phyloP scores from a whole-genome alignment of 2,113 vertebrate species.

The Hippocampus mohnikei region DNA sequence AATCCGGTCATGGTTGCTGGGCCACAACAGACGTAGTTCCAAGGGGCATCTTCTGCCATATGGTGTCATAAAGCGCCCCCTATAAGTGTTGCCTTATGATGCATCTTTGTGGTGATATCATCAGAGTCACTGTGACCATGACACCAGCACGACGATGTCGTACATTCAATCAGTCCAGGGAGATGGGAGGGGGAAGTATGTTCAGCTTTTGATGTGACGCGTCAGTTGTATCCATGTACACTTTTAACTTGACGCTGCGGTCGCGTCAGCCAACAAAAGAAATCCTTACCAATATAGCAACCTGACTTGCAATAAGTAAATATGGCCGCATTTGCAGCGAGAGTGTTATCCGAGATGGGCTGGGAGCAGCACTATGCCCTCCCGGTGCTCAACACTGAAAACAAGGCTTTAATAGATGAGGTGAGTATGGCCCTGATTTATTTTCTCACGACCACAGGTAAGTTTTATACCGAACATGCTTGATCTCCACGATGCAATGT shows the following conservation, averaged over 20 bases:
- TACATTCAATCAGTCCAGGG: neutral
- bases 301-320: neutral
- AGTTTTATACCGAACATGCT: neutral
- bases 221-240: neutral
- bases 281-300: neutral
- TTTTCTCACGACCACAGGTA: neutral
- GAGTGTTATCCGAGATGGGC: slow-evolving; percentile 68
- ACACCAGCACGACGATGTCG: neutral
- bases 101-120: neutral
- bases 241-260: neutral
- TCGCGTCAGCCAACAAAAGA: neutral
- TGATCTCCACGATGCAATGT: neutral
- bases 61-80: neutral
- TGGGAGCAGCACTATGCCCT: slow-evolving; percentile 82
- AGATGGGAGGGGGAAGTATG: neutral
- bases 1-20: neutral
- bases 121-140: neutral
- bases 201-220: neutral
- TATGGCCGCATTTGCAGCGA: neutral
- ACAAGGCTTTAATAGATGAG: slow-evolving; percentile 77
- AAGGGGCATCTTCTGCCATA: neutral
- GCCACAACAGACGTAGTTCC: neutral
- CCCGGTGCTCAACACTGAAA: slow-evolving; percentile 79
- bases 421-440: slow-evolving; percentile 63
- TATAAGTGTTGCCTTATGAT: neutral